These are phyloP conservation scores for Neocrepidodera transversa DNA, from an alignment of 2,888 invertebrate species.

Conservation along the genomic window DNA sequence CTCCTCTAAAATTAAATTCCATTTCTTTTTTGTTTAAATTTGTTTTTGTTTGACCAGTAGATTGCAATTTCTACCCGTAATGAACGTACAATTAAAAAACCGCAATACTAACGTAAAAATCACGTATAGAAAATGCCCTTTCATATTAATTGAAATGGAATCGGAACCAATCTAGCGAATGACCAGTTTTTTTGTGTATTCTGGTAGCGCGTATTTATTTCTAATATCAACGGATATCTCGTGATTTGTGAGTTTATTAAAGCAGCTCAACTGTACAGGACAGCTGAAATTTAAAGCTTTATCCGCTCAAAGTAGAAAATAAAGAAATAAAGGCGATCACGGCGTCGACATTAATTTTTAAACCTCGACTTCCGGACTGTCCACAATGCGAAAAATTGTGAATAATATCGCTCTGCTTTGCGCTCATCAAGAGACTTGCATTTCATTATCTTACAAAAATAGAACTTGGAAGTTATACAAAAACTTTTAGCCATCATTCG, in stretches of 20 bases:
- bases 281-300: conserved; percentile 41
- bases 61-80: no score
- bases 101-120: no score
- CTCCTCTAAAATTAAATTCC: no score
- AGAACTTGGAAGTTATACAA: no score
- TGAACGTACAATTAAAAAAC: no score
- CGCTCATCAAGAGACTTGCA: no score
- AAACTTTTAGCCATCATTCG: no score
- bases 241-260: conserved; percentile 43
- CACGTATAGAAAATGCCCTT: neutral
- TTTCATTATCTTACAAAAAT: no score
- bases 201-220: conserved; percentile 38
- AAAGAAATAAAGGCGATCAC: conserved; percentile 14
- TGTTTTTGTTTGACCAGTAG: no score
- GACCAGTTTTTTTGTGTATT: conserved; percentile 35
- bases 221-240: conserved; percentile 36
- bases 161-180: conserved; percentile 34
- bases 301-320: conserved; percentile 17
- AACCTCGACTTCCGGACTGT: neutral
- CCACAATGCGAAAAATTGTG: neutral
- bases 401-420: conserved; percentile 1
- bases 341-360: conserved; percentile 10
- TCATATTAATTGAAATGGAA: neutral
- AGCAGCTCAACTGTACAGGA: conserved; percentile 38
- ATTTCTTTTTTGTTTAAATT: no score